Evolutionary conservation across 2,797 vertebrate species (phyloP).

Genomic region (Cirrhinus mrigala): DNA sequence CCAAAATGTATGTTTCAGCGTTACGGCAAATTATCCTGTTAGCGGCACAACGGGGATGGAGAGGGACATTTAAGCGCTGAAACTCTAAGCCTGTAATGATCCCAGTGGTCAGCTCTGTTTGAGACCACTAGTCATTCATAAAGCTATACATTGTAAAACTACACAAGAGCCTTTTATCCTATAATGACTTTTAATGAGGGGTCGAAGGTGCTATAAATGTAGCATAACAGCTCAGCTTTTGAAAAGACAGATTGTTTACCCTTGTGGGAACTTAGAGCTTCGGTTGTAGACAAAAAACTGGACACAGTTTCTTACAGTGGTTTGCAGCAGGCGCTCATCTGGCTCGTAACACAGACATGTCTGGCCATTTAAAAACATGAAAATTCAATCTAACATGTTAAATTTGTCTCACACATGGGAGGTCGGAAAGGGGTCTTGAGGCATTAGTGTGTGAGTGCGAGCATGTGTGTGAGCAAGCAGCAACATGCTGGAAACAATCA

Average conservation of each 20-base stretch:
- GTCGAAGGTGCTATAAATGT: constrained; percentile 8
- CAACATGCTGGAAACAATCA: constrained; percentile 78
- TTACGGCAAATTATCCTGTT: constrained; percentile 92
- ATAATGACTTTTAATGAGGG: constrained; percentile 35
- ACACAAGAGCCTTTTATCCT: constrained; percentile 36
- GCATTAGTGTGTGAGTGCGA: constrained; percentile 39
- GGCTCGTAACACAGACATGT: constrained; percentile 53
- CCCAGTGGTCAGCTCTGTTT: constrained; percentile 73
- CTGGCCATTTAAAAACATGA: constrained; percentile 55
- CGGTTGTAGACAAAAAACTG: background rate
- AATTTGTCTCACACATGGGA: constrained; percentile 63
- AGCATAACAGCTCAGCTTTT: constrained; percentile 24
- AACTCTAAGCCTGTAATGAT: constrained; percentile 76
- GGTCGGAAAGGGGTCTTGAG: constrained; percentile 20
- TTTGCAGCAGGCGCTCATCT: constrained; percentile 28
- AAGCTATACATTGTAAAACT: constrained; percentile 42
- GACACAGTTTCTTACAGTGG: constrained; percentile 20
- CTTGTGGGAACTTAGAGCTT: constrained; percentile 12
- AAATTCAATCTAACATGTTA: constrained; percentile 66
- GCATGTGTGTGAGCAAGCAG: constrained; percentile 70
- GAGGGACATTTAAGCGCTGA: constrained; percentile 70
- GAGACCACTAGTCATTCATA: constrained; percentile 59
- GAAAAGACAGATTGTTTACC: constrained; percentile 9
- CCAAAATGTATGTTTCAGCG: constrained; percentile 86
- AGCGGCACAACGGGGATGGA: constrained; percentile 83